Conservation (phyloP, 1,140 invertebrate genomes). For the Bemisia tabaci region DNA sequence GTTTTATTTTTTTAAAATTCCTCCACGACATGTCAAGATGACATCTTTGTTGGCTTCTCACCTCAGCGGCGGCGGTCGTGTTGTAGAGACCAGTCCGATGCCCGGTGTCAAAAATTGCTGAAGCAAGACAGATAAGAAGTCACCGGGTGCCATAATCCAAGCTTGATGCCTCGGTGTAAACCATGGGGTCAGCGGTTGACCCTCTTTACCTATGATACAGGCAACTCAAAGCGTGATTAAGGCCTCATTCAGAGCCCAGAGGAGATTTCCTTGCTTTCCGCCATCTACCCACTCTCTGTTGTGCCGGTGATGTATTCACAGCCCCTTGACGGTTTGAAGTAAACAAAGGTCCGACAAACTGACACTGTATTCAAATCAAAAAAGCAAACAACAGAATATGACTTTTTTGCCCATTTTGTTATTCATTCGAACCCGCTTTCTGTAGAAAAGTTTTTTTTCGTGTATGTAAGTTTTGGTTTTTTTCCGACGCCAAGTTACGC, state of each 20-base stretch:
- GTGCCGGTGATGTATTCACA: neutral
- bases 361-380: neutral
- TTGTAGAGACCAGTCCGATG: no score
- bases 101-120: neutral
- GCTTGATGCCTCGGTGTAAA: neutral
- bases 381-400: neutral
- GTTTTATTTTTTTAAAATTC: no score
- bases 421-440: neutral
- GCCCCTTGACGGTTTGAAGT: neutral
- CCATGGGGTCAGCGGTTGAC: neutral
- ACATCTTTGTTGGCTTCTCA: no score
- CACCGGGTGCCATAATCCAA: neutral
- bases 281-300: neutral
- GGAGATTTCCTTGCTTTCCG: neutral
- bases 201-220: neutral
- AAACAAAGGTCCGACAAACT: neutral
- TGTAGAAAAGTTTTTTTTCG: no score
- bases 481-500: no score
- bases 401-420: neutral
- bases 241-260: neutral
- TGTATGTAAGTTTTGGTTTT: no score
- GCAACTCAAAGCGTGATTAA: neutral
- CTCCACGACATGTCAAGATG: no score
- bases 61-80: no score
- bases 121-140: neutral